phyloP scores from a whole-genome alignment of 2,888 invertebrate genomes.

The Scelioninae gen. 2 region DNA sequence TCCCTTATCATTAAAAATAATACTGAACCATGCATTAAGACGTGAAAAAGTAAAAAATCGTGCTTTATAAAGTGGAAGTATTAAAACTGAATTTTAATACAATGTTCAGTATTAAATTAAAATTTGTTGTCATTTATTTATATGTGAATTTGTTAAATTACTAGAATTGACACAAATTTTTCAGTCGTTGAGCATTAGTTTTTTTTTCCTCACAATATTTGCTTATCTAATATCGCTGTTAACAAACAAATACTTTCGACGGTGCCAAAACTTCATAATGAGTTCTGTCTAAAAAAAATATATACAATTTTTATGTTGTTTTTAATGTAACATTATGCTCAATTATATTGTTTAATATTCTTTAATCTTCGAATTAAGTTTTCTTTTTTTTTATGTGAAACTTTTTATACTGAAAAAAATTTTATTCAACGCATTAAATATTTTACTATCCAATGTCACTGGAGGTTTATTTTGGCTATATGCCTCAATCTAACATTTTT shows the following conservation, averaged over 20 bases:
- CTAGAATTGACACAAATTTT: conserved; percentile 13
- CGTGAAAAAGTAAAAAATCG: conserved; percentile 2
- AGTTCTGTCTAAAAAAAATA: not conserved
- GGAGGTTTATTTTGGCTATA: conserved; percentile 71
- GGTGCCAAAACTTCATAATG: not conserved
- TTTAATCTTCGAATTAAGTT: too few relatives aligned
- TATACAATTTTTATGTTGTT: too few relatives aligned
- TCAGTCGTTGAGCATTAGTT: conserved; percentile 14
- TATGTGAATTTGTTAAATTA: not conserved
- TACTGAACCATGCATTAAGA: not conserved
- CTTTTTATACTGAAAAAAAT: too few relatives aligned
- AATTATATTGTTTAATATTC: too few relatives aligned
- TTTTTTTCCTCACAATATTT: too few relatives aligned
- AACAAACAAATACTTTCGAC: not conserved
- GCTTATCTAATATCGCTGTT: not conserved
- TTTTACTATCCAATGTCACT: conserved; percentile 60
- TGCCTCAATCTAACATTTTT: conserved; percentile 67
- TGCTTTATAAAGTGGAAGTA: not conserved
- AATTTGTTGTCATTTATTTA: not conserved
- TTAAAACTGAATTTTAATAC: not conserved
- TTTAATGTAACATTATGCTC: too few relatives aligned
- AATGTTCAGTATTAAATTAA: not conserved
- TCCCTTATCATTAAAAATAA: not conserved
- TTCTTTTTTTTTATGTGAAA: too few relatives aligned
- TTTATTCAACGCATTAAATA: too few relatives aligned